phyloP scores from a whole-genome alignment of 2,888 invertebrate genomes.

The Euspilapteryx auroguttella region DNA sequence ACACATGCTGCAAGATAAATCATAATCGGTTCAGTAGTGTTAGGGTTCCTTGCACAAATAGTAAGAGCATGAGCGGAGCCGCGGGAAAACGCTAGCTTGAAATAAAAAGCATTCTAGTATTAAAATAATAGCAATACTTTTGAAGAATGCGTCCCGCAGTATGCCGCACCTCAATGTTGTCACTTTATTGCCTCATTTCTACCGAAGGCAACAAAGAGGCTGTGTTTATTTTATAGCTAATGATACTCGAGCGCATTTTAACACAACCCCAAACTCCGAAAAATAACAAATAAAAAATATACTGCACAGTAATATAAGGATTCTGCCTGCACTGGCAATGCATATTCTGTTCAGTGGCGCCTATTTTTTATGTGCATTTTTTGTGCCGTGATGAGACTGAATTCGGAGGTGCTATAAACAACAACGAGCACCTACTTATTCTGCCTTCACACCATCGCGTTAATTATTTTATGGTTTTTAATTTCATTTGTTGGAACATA shows the following conservation, averaged over 20 bases:
- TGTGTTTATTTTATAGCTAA: conserved; percentile 58
- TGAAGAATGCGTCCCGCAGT: conserved; percentile 25
- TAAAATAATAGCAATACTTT: conserved; percentile 14
- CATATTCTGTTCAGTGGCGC: conserved; percentile 43
- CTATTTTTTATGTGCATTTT: no score
- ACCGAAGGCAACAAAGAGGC: conserved; percentile 43
- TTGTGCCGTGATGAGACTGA: conserved; percentile 36
- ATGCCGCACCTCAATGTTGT: conserved; percentile 29
- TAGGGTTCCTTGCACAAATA: no score
- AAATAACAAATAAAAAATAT: conserved; percentile 44
- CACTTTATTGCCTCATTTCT: conserved; percentile 52
- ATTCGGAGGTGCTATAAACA: conserved; percentile 46
- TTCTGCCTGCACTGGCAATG: conserved; percentile 18
- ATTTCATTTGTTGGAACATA: no score
- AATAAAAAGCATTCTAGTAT: no score
- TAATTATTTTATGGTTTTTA: no score
- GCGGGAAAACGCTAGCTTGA: no score
- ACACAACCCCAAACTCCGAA: conserved; percentile 44
- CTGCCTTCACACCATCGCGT: no score
- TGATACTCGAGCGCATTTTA: conserved; percentile 60
- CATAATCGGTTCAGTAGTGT: no score
- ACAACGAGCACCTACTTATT: no score
- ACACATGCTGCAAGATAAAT: no score
- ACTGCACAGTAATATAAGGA: conserved; percentile 42
- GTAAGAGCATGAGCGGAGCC: no score